These are phyloP conservation scores for Myrmophylax atrothorax DNA, from an alignment of 2,113 vertebrate genomes.

Conservation along the genomic window DNA sequence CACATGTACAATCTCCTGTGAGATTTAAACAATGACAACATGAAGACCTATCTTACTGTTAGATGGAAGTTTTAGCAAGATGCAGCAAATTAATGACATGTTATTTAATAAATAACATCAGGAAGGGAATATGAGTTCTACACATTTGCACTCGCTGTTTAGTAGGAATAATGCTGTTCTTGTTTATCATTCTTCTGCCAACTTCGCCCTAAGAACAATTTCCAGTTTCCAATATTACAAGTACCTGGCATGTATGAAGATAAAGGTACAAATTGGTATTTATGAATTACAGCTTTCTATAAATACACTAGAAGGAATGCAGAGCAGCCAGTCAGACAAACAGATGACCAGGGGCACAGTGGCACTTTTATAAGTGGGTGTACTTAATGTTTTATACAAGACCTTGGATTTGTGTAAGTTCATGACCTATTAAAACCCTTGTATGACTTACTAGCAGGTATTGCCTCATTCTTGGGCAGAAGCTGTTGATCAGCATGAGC, in stretches of 20 bases:
- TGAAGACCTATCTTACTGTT: background rate
- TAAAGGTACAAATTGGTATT: background rate
- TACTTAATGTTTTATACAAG: background rate
- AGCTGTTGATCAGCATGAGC: background rate
- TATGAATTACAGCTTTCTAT: background rate
- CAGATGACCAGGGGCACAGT: background rate
- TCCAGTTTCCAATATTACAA: background rate
- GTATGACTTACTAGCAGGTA: background rate
- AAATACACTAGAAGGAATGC: background rate
- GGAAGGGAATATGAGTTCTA: background rate
- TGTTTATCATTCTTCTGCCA: background rate
- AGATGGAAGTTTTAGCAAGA: background rate
- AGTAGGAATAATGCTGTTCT: background rate
- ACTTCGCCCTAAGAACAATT: background rate
- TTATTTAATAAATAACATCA: background rate
- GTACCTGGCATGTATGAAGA: background rate
- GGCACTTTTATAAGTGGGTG: background rate
- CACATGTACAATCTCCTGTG: rapidly evolving
- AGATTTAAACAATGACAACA: background rate
- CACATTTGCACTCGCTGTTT: background rate
- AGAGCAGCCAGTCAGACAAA: background rate
- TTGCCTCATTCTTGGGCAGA: background rate
- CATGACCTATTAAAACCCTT: background rate
- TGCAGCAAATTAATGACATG: background rate
- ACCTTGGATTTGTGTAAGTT: background rate